Base-by-base conservation (phyloP, 2,113 vertebrate genomes). In the Spizaetus ornatus region DNA sequence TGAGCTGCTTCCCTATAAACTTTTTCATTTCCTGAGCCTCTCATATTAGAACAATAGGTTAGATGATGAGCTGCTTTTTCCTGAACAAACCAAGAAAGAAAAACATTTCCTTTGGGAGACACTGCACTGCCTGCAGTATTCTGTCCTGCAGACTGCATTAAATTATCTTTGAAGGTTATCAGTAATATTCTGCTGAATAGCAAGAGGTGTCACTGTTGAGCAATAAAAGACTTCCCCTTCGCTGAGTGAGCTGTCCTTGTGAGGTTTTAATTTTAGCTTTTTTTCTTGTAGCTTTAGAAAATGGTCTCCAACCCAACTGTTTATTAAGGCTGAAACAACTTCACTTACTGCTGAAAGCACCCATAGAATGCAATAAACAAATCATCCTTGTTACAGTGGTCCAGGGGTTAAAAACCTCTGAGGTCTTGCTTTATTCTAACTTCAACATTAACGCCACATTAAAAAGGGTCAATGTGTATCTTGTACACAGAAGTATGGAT, bases 121-220 rank as follows among this genome's bases (percentile, higher is more conserved):
- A 61, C 58, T 29, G 23, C 73, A 56, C 83, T 80, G 84, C 72
- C 79, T 95, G 70, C 74, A 79, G 70, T 84, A 62, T 17, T 89
- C 76, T 67, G 91, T 95, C 91, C 77, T 80, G 85, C 70, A 91
- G 77, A 59, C 71, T 80, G 36, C 83, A 95, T 94, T 86, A 80
- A 82, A 78, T 91, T 88, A 56, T 95, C 90, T 95, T 93, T 92
- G 82, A 94, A 97, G 50, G 77, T 96, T 95, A 90, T 96, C 90
- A 93, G 89, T 88, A 91, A 95, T 79, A 93, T 85, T 92, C 63
- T 70, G n/a, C 67, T 69, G 79, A 93, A 91, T 91, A 96, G 90
- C 97, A 95, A 95, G 73, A 94, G 97, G 86, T 96, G 96, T 98
- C 95, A 96, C 93, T 96, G 86, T 94, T 94, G 90, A 98, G 92